Evolutionary conservation across 2,797 vertebrate genomes (phyloP), one percentile per base, ranked within the genome.

Genomic region (Bufotes viridis): DNA sequence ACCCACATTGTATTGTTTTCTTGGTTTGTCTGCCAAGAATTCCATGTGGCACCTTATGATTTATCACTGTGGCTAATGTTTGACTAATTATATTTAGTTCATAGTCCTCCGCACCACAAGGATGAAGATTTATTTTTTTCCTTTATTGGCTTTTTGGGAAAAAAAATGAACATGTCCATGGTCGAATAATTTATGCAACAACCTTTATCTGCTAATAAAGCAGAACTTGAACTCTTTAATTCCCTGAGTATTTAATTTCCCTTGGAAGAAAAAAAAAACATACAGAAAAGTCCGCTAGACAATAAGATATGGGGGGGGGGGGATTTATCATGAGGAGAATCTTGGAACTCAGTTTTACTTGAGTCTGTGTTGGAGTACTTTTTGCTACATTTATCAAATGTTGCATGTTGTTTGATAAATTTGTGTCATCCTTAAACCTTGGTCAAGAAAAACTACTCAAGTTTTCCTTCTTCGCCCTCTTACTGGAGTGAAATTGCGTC

Each of bases 41-140:
- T 2, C 49, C 67, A 20, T 69, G 53, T 82, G 83, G 78, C 24
- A 26, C 53, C 63, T 79, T 53, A 72, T 84, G 75, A 88, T 88
- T 88, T 88, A 84, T 84, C 51, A 53, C 81, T 29, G 10, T 10
- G 29, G 63, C 60, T 74, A 84, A 57, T 26, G 26, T 84, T 70
- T 84, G 74, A 88, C 81, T 88, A 88, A 88, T 88, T 88, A 88
- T 69, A 88, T 88, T 67, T 76, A 75, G 58, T 78, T 79, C 70
- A 53, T 42, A 42, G 17, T 57, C 78, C 58, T 11, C 74, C 11
- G 9, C 42, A 42, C n/a, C 51, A 1, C 22, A 55, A 13, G 6
- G 75, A 76, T 76, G 18, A 51, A 75, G n/a, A 55, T n/a, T 24
- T 87, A 74, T 84, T 49, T 78, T 60, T 26, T 88, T 70, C 53